A percentile compares a stretch with the other conserved stretches of the same genome.
phyloP scores from a whole-genome alignment of 2,888 invertebrate genomes.

The Drosophila cognata region DNA sequence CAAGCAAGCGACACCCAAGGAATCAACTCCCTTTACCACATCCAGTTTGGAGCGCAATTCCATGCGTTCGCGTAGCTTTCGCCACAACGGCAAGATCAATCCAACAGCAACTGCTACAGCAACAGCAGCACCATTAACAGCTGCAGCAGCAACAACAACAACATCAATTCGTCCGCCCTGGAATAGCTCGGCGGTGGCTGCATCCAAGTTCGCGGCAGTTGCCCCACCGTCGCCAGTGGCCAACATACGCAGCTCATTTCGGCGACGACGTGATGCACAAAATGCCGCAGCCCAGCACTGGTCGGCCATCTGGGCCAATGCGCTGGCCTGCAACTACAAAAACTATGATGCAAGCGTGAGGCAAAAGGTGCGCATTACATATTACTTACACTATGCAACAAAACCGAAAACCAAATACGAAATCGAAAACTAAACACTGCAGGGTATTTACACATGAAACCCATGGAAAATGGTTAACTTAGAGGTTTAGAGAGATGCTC shows the following conservation, averaged over 20 bases:
- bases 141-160: slow-evolving; percentile 11
- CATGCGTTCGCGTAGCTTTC: slow-evolving; percentile 74
- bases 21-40: slow-evolving; percentile 13
- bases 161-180: slow-evolving; percentile 74
- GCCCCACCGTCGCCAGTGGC: slow-evolving; percentile 60
- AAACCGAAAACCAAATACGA: background rate
- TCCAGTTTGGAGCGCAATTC: slow-evolving; percentile 69
- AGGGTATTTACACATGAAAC: background rate
- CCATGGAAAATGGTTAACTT: background rate
- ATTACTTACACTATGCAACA: slow-evolving; percentile 50
- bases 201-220: slow-evolving; percentile 61
- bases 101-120: slow-evolving; percentile 5
- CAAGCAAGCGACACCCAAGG: slow-evolving; percentile 42
- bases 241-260: slow-evolving; percentile 78
- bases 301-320: slow-evolving; percentile 83
- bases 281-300: slow-evolving; percentile 76
- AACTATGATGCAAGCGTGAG: slow-evolving; percentile 82
- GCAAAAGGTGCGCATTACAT: slow-evolving; percentile 79
- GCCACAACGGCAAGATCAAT: slow-evolving; percentile 50
- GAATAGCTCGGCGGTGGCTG: slow-evolving; percentile 76
- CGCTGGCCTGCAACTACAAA: slow-evolving; percentile 81
- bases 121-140: slow-evolving; percentile 3
- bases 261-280: slow-evolving; percentile 81
- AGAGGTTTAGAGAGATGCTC: background rate
- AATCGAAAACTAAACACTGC: background rate